Evolutionary conservation across 2,113 vertebrate species (phyloP).

Genomic region (Ctenomys sociabilis): DNA sequence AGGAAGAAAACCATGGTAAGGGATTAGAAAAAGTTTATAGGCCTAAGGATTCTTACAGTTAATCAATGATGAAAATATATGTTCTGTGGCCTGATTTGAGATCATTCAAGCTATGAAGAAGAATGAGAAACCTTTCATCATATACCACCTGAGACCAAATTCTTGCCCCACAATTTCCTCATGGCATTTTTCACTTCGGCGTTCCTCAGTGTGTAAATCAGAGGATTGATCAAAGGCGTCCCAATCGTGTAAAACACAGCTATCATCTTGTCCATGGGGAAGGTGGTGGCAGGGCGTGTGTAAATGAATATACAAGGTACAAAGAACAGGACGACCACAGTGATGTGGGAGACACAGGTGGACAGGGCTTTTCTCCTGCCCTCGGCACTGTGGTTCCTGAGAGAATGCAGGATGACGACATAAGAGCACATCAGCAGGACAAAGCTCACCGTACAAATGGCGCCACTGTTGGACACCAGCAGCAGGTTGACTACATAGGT

Average conservation of each 20-base stretch:
- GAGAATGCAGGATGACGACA: too few relatives aligned
- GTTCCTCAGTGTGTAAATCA: slow-evolving; percentile 71
- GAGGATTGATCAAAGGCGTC: slow-evolving; percentile 68
- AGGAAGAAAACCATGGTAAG: neutral
- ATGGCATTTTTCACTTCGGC: slow-evolving; percentile 50
- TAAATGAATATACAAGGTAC: too few relatives aligned
- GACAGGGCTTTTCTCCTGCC: too few relatives aligned
- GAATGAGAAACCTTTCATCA: neutral
- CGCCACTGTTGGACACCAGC: too few relatives aligned
- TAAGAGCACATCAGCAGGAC: too few relatives aligned
- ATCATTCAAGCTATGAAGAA: neutral
- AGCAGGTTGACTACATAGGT: too few relatives aligned
- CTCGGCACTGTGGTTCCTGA: too few relatives aligned
- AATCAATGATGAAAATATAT: neutral
- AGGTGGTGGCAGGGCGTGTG: too few relatives aligned
- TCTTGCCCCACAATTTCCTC: slow-evolving; percentile 62
- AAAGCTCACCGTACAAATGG: too few relatives aligned
- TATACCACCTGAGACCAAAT: neutral
- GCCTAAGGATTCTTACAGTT: neutral
- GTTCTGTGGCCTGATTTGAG: neutral
- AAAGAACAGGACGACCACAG: too few relatives aligned
- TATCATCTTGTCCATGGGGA: slow-evolving; percentile 61
- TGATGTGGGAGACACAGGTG: too few relatives aligned
- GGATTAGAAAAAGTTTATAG: neutral
- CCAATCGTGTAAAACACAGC: slow-evolving; percentile 72